A percentile compares a stretch with the other conserved stretches of the same genome.
phyloP scores from a whole-genome alignment of 2,797 vertebrate species.

The Melanotaenia pygmaea region DNA sequence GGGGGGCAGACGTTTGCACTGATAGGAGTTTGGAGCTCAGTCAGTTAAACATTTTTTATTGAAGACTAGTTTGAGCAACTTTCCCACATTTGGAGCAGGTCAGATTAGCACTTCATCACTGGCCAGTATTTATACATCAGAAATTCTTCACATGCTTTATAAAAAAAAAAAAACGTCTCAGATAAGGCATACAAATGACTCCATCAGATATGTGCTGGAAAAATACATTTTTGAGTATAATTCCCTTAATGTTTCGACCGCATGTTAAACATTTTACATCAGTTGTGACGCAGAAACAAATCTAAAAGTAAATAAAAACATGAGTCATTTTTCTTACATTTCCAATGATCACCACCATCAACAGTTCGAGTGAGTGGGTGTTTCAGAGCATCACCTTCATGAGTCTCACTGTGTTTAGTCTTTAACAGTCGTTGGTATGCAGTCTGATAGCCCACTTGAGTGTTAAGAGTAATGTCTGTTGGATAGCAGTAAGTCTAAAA shows the following conservation, averaged over 20 bases:
- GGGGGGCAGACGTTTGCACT: constrained; percentile 39
- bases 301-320: constrained; percentile 27
- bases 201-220: constrained; percentile 57
- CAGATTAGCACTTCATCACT: constrained; percentile 71
- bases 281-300: constrained; percentile 27
- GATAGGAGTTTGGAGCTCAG: constrained; percentile 61
- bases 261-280: constrained; percentile 53
- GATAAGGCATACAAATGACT: constrained; percentile 43
- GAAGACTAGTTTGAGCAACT: constrained; percentile 62
- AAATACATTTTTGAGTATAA: constrained; percentile 55
- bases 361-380: constrained; percentile 35
- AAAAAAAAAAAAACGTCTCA: constrained; percentile 32
- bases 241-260: constrained; percentile 36
- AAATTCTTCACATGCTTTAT: constrained; percentile 72
- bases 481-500: constrained; percentile 19
- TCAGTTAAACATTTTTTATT: constrained; percentile 72
- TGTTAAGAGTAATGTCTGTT: constrained; percentile 37
- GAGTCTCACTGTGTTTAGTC: constrained; percentile 60
- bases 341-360: constrained; percentile 20
- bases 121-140: constrained; percentile 70
- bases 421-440: constrained; percentile 55
- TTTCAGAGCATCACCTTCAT: constrained; percentile 36
- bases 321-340: not conserved
- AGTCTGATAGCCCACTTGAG: constrained; percentile 48
- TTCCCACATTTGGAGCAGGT: constrained; percentile 72